phyloP scores from a whole-genome alignment of 2,113 vertebrate genomes.

The Bubalus kerabau region DNA sequence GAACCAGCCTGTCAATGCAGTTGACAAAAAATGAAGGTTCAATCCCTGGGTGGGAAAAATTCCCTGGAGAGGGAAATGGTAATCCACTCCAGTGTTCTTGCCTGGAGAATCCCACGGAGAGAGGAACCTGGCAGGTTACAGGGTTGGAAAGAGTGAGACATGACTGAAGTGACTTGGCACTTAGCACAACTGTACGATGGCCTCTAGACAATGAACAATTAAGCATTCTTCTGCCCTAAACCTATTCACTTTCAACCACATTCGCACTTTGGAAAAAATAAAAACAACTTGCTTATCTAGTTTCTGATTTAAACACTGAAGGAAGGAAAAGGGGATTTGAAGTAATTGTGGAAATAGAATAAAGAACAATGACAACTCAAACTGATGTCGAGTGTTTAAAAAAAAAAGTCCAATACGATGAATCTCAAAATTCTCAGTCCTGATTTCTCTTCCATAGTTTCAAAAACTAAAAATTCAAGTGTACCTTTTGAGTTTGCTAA shows the following conservation, averaged over 20 bases:
- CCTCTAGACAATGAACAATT: not conserved
- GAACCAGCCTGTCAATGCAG: not conserved
- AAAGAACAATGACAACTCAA: slow-evolving; percentile 4
- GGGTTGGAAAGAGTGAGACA: not conserved
- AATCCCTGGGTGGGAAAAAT: not conserved
- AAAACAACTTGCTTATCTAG: not conserved
- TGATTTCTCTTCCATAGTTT: not conserved
- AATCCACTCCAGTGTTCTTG: not conserved
- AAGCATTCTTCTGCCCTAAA: not conserved
- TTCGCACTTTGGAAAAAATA: not conserved
- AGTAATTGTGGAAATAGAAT: slow-evolving; percentile 8
- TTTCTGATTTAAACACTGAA: slow-evolving; percentile 37
- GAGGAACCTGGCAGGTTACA: not conserved
- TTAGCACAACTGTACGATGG: not conserved
- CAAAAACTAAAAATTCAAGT: not conserved
- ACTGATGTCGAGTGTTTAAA: not conserved
- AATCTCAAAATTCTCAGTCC: not conserved
- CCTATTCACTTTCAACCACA: not conserved
- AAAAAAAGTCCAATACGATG: not conserved
- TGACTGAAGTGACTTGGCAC: not conserved
- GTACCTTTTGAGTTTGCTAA: not conserved
- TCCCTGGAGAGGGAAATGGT: not conserved
- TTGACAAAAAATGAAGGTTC: not conserved
- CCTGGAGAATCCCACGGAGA: not conserved
- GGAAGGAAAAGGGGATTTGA: not conserved